phyloP scores from a whole-genome alignment of 2,888 invertebrate genomes.

The Orthosia cruda region DNA sequence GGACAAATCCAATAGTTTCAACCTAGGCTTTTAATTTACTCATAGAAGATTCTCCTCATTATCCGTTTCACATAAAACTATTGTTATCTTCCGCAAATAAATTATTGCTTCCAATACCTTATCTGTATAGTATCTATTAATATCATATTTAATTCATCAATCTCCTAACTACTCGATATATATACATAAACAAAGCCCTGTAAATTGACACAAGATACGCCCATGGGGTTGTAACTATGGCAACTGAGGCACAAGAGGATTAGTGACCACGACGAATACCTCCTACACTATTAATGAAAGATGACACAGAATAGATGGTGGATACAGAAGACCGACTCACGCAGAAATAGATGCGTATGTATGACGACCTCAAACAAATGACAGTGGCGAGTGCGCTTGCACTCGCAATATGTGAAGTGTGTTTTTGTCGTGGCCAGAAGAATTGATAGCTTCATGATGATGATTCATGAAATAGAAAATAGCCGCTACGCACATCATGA shows the following conservation, averaged over 20 bases:
- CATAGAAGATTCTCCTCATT: too few relatives aligned
- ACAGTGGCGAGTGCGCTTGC: not conserved
- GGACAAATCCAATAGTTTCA: too few relatives aligned
- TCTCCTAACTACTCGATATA: not conserved
- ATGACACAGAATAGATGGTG: not conserved
- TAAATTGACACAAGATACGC: constrained; percentile 29
- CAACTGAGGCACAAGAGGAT: constrained; percentile 42
- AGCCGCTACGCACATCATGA: too few relatives aligned
- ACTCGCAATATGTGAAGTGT: not conserved
- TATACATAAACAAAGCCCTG: constrained; percentile 22
- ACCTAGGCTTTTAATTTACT: too few relatives aligned
- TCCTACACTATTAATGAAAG: constrained; percentile 2
- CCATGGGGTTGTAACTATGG: constrained; percentile 17
- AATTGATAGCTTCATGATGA: too few relatives aligned
- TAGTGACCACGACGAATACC: constrained; percentile 35
- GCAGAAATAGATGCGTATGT: not conserved
- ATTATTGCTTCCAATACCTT: not conserved
- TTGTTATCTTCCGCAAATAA: too few relatives aligned
- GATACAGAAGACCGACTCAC: not conserved
- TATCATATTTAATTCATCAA: constrained; percentile 23
- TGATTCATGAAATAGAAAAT: too few relatives aligned
- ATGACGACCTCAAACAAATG: not conserved
- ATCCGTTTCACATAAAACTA: too few relatives aligned
- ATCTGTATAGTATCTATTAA: constrained; percentile 7
- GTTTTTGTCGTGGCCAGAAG: not conserved